Evolutionary conservation across 2,797 vertebrate genomes (phyloP), one percentile per base, ranked within the genome.

Genomic region (Malacoraja senta): DNA sequence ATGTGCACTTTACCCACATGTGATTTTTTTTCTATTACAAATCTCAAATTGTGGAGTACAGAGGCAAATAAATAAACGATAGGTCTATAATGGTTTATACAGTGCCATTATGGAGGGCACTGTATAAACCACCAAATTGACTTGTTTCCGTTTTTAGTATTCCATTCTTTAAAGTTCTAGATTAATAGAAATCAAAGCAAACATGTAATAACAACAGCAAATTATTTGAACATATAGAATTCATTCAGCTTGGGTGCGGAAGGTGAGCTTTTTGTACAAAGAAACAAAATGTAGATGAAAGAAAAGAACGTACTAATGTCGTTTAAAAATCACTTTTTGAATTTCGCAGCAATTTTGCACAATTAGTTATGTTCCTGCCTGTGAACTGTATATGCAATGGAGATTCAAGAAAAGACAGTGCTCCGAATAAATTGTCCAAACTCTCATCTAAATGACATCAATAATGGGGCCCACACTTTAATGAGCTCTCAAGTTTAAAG

Each of bases 401-500:
- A 91, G 68, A 35, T 91, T 74, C 68, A 13, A 74, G 71, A 53
- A 53, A 38, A 74, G 90, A 84, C 95, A 96, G 95, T 94, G 94
- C 74, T 94, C 94, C 63, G 94, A 95, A 95, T 96, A 95, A 95
- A 96, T 97, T 96, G 97, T 96, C 97, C 96, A 96, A 97, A 98
- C 97, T 98, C 95, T 95, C 97, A 96, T 97, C 96, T 98, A 95
- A 98, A 98, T 97, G 97, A 98, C 98, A 98, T 98, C 97, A 97
- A 97, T 98, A 98, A 97, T 97, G 96, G 97, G 96, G 97, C 97
- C 96, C 96, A 96, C 97, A 98, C 97, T 98, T 98, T 99, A 99
- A 99, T 99, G 98, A 99, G 98, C 98, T 99, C 98, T 99, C 98
- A 98, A 99, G 98, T 99, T 99, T 99, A 99, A 99, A 99, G 98